Percentiles rank a stretch among this genome's conserved stretches.
These are phyloP conservation scores for Hydractinia echinata DNA, from an alignment of 30 jellyfish, hydroid and myxozoan genomes.

Conservation along the genomic window DNA sequence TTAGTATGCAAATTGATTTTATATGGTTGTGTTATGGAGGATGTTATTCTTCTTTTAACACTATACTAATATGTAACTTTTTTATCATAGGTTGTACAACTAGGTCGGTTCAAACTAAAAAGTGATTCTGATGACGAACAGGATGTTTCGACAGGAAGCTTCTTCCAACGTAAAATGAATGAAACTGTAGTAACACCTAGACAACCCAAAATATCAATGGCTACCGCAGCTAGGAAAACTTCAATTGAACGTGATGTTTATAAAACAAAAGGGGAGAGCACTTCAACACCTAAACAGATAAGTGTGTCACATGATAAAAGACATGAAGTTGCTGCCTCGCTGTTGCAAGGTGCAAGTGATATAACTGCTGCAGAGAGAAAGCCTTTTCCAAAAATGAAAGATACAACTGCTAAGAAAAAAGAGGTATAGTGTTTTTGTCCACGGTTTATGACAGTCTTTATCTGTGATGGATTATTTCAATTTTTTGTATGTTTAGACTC, in stretches of 20 bases:
- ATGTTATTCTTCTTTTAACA: neutral
- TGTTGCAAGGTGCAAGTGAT: constrained; percentile 16
- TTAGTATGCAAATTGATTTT: neutral
- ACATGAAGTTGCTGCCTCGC: constrained; percentile 30
- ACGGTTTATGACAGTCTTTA: neutral
- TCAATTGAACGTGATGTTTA: constrained; percentile 26
- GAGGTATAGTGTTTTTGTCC: neutral
- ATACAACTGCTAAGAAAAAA: neutral
- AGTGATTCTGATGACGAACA: constrained; percentile 37
- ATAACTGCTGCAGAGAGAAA: neutral
- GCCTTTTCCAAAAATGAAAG: constrained; percentile 33
- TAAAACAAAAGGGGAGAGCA: neutral
- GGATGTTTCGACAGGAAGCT: constrained; percentile 36
- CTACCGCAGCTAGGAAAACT: constrained; percentile 77
- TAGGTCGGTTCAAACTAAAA: constrained; percentile 31
- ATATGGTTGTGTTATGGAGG: neutral
- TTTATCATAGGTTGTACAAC: neutral
- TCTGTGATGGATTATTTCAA: neutral
- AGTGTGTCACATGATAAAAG: constrained; percentile 24
- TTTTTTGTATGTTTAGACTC: neutral
- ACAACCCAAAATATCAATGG: constrained; percentile 42
- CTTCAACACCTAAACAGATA: constrained; percentile 3
- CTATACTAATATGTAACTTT: neutral
- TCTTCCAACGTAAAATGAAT: constrained; percentile 19
- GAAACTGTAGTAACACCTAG: constrained; percentile 22